Evolutionary conservation across 2,797 vertebrate species (phyloP).

Genomic region (Neostethus bicornis): DNA sequence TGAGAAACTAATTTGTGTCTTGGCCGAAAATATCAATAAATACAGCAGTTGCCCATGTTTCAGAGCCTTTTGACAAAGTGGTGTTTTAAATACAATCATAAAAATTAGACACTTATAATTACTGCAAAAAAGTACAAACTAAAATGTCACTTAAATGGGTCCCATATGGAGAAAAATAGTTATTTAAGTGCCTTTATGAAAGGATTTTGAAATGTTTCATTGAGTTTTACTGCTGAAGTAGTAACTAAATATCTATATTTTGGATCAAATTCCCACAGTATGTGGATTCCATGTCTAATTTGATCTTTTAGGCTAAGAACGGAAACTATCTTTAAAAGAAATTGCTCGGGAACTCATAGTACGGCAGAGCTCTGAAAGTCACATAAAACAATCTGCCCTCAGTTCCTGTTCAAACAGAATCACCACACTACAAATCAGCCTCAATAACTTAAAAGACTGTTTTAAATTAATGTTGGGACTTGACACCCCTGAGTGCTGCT

Average conservation of each 20-base stretch:
- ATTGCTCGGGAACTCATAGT: slow-evolving; percentile 19
- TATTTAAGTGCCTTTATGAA: background rate
- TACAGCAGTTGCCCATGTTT: slow-evolving; percentile 46
- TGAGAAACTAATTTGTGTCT: slow-evolving; percentile 40
- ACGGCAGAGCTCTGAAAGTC: slow-evolving; percentile 21
- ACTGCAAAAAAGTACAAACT: slow-evolving; percentile 1
- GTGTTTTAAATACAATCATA: slow-evolving; percentile 19
- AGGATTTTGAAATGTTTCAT: background rate
- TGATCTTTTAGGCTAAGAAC: slow-evolving; percentile 15
- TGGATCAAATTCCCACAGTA: slow-evolving; percentile 5
- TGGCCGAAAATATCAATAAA: slow-evolving; percentile 59
- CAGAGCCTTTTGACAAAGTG: slow-evolving; percentile 24
- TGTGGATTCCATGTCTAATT: background rate
- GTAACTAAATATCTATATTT: background rate
- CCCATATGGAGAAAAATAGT: slow-evolving; percentile 6
- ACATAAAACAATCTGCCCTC: slow-evolving; percentile 46
- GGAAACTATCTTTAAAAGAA: slow-evolving; percentile 18
- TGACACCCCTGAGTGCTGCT: slow-evolving; percentile 66
- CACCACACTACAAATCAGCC: slow-evolving; percentile 58
- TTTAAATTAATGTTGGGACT: slow-evolving; percentile 72
- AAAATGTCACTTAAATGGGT: slow-evolving; percentile 15
- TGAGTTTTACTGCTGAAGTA: background rate
- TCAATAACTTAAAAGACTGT: slow-evolving; percentile 65
- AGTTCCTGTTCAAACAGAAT: slow-evolving; percentile 50
- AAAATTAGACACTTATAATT: slow-evolving; percentile 17